Base-by-base conservation (phyloP, 2,888 invertebrate species). In the Caenorhabditis afra region DNA sequence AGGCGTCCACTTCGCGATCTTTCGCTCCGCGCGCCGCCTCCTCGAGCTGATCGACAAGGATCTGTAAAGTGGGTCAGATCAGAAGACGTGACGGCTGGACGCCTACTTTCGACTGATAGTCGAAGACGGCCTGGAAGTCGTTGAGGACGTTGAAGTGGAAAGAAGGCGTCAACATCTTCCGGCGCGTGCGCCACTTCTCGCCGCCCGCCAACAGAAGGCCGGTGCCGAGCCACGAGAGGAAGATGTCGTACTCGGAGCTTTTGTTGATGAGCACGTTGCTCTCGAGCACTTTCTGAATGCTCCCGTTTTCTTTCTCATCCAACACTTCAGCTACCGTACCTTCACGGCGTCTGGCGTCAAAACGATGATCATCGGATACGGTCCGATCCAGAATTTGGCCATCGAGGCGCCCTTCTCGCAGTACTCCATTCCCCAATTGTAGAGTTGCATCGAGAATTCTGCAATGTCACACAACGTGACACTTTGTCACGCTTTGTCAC, bases 71-170 rank as follows among this genome's bases (percentile, higher is more conserved):
- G 1, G 3, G 18, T 39, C 11, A 29, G 12, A 12, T 35, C 3
- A 29, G 14, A 8, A 44, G 29, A 29, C 3, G 3, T 29, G 29
- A 16, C 1, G 7, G 22, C 22, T 12, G 22, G 29, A 7, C 29
- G n/a, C 35, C 14, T 14, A 83, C 84, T 58, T 80, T 81, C 18
- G 81, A 71, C 58, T 86, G 79, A 52, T 71, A 57, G 50, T 83
- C 81, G 55, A 85, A 85, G 35, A 83, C 77, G 5, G 55, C 62
- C 14, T 91, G 82, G 81, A 92, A 92, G 78, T 91, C 91, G 41
- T 91, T 88, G 53, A 92, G 87, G 50, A 92, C 91, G 67, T 90
- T 90, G 86, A 92, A 92, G 86, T 92, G 92, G 83, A 92, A 92
- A 0, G 92, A 91, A 4, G 92, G 92, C 1, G 92, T 92, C 58